A percentile compares a stretch with the other conserved stretches of the same genome.
Evolutionary conservation across 2,888 invertebrate genomes (phyloP).

Genomic region (Stenurella melanura): DNA sequence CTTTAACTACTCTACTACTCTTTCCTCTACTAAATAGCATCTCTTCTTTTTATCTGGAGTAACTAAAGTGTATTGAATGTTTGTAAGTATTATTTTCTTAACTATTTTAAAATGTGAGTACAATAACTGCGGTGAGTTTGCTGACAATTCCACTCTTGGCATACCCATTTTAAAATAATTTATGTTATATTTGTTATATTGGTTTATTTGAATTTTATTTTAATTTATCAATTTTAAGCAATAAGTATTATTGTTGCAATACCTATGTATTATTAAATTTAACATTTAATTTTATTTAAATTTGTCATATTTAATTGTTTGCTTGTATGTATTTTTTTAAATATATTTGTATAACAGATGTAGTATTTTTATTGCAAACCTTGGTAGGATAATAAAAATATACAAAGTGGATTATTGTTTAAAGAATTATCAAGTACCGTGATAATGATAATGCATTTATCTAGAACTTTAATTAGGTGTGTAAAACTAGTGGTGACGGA

Average conservation of each 20-base stretch:
- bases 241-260: slow-evolving; percentile 39
- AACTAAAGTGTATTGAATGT: too few species aligned
- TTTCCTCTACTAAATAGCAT: too few species aligned
- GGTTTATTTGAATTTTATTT: slow-evolving; percentile 35
- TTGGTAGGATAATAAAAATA: slow-evolving; percentile 12
- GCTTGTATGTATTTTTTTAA: slow-evolving; percentile 39
- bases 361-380: slow-evolving; percentile 27
- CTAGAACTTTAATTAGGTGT: slow-evolving; percentile 10
- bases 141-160: too few species aligned
- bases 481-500: not conserved
- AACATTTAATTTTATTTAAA: slow-evolving; percentile 19
- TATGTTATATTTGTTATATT: slow-evolving; percentile 34
- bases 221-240: slow-evolving; percentile 30
- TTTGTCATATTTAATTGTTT: slow-evolving; percentile 36
- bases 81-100: too few species aligned
- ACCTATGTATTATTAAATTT: slow-evolving; percentile 29
- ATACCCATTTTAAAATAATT: slow-evolving; percentile 25
- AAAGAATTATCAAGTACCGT: slow-evolving; percentile 1
- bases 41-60: too few species aligned
- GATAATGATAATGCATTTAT: slow-evolving; percentile 10
- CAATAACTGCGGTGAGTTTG: too few species aligned
- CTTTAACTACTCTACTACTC: too few species aligned
- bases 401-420: slow-evolving; percentile 1
- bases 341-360: slow-evolving; percentile 41
- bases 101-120: too few species aligned